Evolutionary conservation across 2,888 invertebrate species (phyloP).

Genomic region (Neoascia interrupta): DNA sequence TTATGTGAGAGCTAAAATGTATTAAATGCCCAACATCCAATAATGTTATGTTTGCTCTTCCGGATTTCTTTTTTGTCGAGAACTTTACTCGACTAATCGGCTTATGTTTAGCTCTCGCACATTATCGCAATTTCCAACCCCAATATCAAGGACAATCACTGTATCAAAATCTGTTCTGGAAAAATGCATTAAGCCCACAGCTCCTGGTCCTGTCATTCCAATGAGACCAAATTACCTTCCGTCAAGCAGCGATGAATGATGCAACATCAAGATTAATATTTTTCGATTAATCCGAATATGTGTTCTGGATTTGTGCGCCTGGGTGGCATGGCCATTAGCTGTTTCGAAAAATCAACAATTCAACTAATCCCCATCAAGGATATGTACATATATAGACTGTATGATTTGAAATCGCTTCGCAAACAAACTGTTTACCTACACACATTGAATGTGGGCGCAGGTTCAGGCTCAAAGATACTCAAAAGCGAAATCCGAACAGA

Average conservation of each 20-base stretch:
- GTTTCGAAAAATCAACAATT: slow-evolving; percentile 61
- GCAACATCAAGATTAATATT: slow-evolving; percentile 59
- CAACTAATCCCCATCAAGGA: slow-evolving; percentile 64
- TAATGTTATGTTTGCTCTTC: too few relatives aligned
- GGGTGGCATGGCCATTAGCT: slow-evolving; percentile 65
- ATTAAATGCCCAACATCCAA: too few relatives aligned
- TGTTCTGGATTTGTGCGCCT: slow-evolving; percentile 34
- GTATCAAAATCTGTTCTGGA: slow-evolving; percentile 8
- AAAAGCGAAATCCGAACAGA: slow-evolving; percentile 44
- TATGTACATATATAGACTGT: slow-evolving; percentile 13
- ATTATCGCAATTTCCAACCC: background rate
- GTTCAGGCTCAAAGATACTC: slow-evolving; percentile 16
- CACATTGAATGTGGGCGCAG: slow-evolving; percentile 12
- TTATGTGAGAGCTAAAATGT: too few relatives aligned
- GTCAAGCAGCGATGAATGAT: slow-evolving; percentile 52
- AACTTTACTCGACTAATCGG: too few relatives aligned
- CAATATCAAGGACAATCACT: slow-evolving; percentile 3
- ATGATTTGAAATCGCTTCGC: slow-evolving; percentile 3
- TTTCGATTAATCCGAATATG: slow-evolving; percentile 33
- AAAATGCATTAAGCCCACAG: slow-evolving; percentile 26
- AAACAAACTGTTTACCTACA: background rate
- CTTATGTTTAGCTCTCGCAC: too few relatives aligned
- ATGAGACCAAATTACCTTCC: slow-evolving; percentile 37
- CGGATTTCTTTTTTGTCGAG: too few relatives aligned
- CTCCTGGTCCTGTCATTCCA: slow-evolving; percentile 48